Percentiles rank a stretch among this genome's conserved stretches.
Evolutionary conservation across 2,113 vertebrate genomes (phyloP).

Genomic region (Oncorhynchus keta): DNA sequence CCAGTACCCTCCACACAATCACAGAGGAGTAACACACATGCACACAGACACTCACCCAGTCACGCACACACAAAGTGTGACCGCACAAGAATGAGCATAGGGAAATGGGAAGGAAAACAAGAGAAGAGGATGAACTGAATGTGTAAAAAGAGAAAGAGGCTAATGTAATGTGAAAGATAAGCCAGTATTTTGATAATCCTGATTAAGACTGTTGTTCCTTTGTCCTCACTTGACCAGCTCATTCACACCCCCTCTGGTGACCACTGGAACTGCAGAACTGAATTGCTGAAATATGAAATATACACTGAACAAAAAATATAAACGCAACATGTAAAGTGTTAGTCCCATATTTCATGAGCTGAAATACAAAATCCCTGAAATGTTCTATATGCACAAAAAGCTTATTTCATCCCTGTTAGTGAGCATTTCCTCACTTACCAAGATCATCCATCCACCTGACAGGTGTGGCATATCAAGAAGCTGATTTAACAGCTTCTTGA

Average conservation of each 20-base stretch:
- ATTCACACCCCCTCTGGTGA: neutral
- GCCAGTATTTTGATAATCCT: neutral
- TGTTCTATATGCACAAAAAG: too few relatives aligned
- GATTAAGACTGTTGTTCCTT: neutral
- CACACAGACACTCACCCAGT: neutral
- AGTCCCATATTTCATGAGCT: too few relatives aligned
- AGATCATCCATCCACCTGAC: too few relatives aligned
- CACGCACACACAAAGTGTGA: neutral
- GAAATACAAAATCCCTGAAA: too few relatives aligned
- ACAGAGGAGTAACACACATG: constrained; percentile 54
- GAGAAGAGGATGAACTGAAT: neutral
- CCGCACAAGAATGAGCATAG: neutral
- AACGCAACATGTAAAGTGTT: too few relatives aligned
- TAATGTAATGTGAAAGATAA: too few relatives aligned
- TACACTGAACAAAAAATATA: neutral
- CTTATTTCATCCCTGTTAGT: too few relatives aligned
- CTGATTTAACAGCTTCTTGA: too few relatives aligned
- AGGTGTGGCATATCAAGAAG: too few relatives aligned
- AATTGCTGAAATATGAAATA: neutral
- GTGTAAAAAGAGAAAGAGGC: neutral
- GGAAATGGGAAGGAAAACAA: neutral
- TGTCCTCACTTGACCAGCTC: neutral
- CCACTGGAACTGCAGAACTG: neutral
- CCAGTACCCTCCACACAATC: constrained; percentile 67
- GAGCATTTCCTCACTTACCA: too few relatives aligned